Percentiles rank a stretch among this genome's conserved stretches.
phyloP scores from a whole-genome alignment of 2,113 vertebrate genomes.

The Chaetodon auriga region DNA sequence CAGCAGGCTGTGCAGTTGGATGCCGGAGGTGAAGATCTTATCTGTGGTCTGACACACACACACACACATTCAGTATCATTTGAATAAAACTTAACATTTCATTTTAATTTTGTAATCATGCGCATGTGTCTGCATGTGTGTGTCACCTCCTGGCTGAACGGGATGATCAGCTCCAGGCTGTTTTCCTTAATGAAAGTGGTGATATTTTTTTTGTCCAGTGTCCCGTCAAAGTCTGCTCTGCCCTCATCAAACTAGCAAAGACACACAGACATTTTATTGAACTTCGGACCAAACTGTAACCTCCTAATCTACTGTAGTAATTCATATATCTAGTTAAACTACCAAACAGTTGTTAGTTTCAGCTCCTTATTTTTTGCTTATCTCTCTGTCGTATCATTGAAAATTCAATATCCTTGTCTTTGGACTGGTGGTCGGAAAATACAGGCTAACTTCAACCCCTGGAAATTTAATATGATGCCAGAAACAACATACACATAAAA shows the following conservation, averaged over 20 bases:
- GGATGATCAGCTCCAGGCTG: conserved; percentile 88
- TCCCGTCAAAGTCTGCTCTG: conserved; percentile 84
- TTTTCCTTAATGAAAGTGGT: conserved; percentile 85
- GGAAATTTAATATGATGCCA: not conserved
- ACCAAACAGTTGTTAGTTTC: not conserved
- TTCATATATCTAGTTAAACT: not conserved
- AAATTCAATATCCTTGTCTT: not conserved
- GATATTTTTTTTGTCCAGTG: conserved; percentile 82
- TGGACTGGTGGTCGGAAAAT: not conserved
- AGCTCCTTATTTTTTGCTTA: not conserved
- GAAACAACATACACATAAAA: not conserved
- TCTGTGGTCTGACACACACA: conserved; percentile 81
- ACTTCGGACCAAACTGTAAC: too few relatives aligned
- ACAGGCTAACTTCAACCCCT: not conserved
- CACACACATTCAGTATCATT: not conserved
- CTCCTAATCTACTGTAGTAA: not conserved
- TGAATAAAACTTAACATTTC: not conserved
- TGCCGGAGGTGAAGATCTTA: conserved; percentile 87
- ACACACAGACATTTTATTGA: conserved; percentile 6
- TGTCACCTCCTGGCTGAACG: conserved; percentile 87
- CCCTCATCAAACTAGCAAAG: conserved; percentile 87
- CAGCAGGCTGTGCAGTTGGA: conserved; percentile 90
- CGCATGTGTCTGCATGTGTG: conserved; percentile 23
- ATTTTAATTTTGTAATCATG: not conserved
- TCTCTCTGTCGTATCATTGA: not conserved